Base-by-base conservation (phyloP, 1,140 invertebrate genomes). In the Drosophila oshimai region DNA sequence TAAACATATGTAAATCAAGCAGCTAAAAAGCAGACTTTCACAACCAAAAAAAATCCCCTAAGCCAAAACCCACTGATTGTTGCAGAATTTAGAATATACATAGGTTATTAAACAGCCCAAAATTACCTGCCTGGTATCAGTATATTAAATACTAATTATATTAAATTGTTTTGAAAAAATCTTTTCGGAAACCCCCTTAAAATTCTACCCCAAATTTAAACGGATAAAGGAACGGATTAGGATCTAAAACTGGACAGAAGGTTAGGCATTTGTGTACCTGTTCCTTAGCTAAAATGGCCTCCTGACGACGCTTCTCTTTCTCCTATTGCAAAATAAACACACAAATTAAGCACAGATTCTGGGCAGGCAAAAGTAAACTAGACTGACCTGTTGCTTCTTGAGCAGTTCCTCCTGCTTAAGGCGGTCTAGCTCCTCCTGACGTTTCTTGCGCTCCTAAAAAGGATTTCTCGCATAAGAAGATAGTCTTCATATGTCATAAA, bases 281-380 rank as follows among this genome's bases (percentile, higher is more conserved):
- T 93, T 97, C 96, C 92, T 97, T 97, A 50, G 96, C 91, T 86
- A 97, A 93, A 28, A 96, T 94, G 58, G 96, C 95, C 91, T 97
- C 96, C 90, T 97, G 96, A 81, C 96, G 92, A 91, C 97, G 97
- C 87, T 97, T 91, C 92, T 97, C 96, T 90, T 96, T 94, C 91
- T 97, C 96, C 96, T 97, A 94, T 93, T 91, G 89, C 90, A 84
- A 58, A 84, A 64, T 77, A 73, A 79, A 83, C n/a, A 34, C 26
- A 45, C 13, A 45, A 46, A 45, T 51, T 54, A 58, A 39, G 36
- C 36, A 65, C 12, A 44, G 33, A 46, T 39, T 31, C 10, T 18
- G 34, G 20, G 20, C 12, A 33, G 17, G 13, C 33, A 18, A 3
- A 9, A 3, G 0, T 15, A n/a, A n/a, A 15, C 33, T 12, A 10